A percentile compares a stretch with the other conserved stretches of the same genome.
Evolutionary conservation across 1,140 invertebrate species (phyloP).

Genomic region (Listronotus oregonensis): DNA sequence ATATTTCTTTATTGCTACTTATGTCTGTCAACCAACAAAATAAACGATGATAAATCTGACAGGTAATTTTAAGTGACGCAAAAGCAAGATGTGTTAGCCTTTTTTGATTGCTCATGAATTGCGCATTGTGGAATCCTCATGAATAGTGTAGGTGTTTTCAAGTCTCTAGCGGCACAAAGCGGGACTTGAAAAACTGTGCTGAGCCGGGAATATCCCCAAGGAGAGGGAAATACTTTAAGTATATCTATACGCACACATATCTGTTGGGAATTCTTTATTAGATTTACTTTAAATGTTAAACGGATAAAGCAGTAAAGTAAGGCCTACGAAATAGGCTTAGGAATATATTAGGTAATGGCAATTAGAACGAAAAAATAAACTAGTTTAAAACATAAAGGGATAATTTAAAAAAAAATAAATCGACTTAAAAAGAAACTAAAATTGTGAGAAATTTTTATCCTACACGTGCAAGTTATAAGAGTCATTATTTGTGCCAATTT

Average conservation of each 20-base stretch:
- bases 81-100: slow-evolving; percentile 1
- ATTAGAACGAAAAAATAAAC: too few species aligned
- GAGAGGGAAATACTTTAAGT: slow-evolving; percentile 20
- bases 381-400: too few species aligned
- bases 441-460: too few species aligned
- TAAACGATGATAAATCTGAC: slow-evolving; percentile 31
- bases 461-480: too few species aligned
- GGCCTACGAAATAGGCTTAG: too few species aligned
- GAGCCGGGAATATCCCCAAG: slow-evolving; percentile 19
- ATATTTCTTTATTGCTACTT: too few species aligned
- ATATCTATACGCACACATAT: slow-evolving; percentile 27
- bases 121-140: slow-evolving; percentile 23
- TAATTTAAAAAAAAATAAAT: too few species aligned
- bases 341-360: too few species aligned
- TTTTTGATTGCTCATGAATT: slow-evolving; percentile 31
- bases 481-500: too few species aligned
- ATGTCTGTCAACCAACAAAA: background rate
- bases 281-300: slow-evolving; percentile 17
- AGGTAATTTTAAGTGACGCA: slow-evolving; percentile 24
- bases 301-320: background rate
- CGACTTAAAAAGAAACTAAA: too few species aligned
- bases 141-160: slow-evolving; percentile 27
- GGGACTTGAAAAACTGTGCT: slow-evolving; percentile 10
- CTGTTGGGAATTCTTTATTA: slow-evolving; percentile 31
- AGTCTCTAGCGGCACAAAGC: slow-evolving; percentile 20